Evolutionary conservation across 2,888 invertebrate species (phyloP), one percentile per base, ranked within the genome.

Genomic region (Coelogynopora nodosa): DNA sequence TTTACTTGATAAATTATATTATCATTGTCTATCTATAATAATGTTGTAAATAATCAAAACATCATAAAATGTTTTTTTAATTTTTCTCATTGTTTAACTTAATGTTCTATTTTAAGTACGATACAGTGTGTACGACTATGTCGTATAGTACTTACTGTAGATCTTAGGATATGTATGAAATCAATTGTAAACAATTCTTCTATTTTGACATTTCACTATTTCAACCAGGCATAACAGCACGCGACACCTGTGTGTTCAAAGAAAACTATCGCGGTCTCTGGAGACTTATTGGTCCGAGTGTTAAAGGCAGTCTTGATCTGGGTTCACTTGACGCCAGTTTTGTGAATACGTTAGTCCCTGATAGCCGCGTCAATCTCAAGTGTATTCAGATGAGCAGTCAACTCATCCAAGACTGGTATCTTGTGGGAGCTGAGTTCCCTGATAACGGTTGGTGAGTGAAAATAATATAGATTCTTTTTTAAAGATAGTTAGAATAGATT

Each of bases 381-480:
- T 85, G 85, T 28, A 85, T 85, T 67, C 67, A 30, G 49, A 67
- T 67, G n/a, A 67, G 30, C 30, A 85, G 67, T 85, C 67, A 30
- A 28, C 30, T 13, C 18, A 67, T 85, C 5, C 67, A 85, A 26
- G 85, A 85, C 30, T 74, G 26, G 27, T 85, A 67, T 30, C 67
- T 85, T 1, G 28, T 85, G n/a, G 85, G 67, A 85, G 67, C 74
- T 29, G 18, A 26, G 27, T 26, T 67, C 27, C 27, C 28, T 31
- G 29, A 85, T n/a, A 85, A 85, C 26, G 85, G 85, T 27, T 85
- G 85, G 85, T 85, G 26, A 85, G 84, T n/a, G n/a, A n/a, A n/a
- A n/a, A n/a, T n/a, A n/a, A n/a, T n/a, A n/a, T n/a, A n/a, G n/a
- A n/a, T n/a, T n/a, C n/a, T n/a, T n/a, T n/a, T n/a, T n/a, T n/a